Evolutionary conservation across 1,140 invertebrate genomes (phyloP), one percentile per base, ranked within the genome.

Genomic region (Eulimnadia texana): DNA sequence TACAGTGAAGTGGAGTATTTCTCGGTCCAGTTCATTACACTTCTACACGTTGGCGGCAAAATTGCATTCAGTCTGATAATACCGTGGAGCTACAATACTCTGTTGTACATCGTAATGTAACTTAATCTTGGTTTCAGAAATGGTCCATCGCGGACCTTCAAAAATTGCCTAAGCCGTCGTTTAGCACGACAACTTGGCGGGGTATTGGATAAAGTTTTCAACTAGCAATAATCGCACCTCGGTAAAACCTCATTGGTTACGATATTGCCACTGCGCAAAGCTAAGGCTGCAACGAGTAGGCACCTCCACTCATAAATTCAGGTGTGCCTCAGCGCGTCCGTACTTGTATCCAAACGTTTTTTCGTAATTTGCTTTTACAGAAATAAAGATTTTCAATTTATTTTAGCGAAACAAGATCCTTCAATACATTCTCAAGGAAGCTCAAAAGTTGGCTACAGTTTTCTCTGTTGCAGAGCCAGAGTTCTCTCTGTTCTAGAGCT

Each of bases 151-250:
- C 56, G 73, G 79, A 77, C 79, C 76, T 79, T 68, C 82, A 85
- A 85, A 88, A 88, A 89, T 88, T 89, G 86, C 84, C 85, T 77
- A 84, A 84, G 84, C 79, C 84, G 82, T 84, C 84, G 80, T 88
- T 82, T 89, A 88, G 87, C 86, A 88, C 85, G 84, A 83, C 83
- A 84, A 80, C 84, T 80, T 79, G 85, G 85, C 87, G 87, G 86
- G 86, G 86, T 89, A 91, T 92, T 90, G 88, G 33, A 42, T 42
- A 42, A 82, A 85, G 84, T 86, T 86, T 86, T 86, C 84, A 86
- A 86, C 83, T 85, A 86, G 84, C 83, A 86, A 86, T 86, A 85
- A 86, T 85, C 83, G 83, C 84, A 85, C 82, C 83, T 86, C 84
- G 79, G 83, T 82, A 81, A 73, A 79, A 82, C 83, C 80, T 88